A percentile compares a stretch with the other conserved stretches of the same genome.
phyloP scores from a whole-genome alignment of 1,140 invertebrate species.

The Adoxophyes honmai region DNA sequence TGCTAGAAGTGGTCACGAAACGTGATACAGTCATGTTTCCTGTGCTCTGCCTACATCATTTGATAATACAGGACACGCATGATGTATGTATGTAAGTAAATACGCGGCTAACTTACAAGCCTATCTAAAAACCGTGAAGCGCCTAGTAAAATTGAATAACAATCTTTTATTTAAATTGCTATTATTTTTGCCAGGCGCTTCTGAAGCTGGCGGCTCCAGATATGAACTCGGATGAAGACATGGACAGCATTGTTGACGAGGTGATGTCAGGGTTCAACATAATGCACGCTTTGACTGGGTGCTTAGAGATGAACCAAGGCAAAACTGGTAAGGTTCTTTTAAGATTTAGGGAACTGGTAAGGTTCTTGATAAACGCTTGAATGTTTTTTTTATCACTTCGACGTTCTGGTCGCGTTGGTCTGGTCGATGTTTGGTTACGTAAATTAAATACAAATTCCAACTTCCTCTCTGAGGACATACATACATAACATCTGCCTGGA shows the following conservation, averaged over 20 bases:
- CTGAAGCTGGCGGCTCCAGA: conserved; percentile 61
- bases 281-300: conserved; percentile 54
- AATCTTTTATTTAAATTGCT: conserved; percentile 38
- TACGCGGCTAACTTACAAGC: too few species aligned
- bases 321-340: conserved; percentile 27
- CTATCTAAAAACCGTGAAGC: too few species aligned
- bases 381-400: not conserved
- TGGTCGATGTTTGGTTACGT: too few species aligned
- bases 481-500: too few species aligned
- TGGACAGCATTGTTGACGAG: conserved; percentile 44
- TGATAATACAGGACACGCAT: too few species aligned
- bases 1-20: too few species aligned
- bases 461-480: too few species aligned
- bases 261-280: conserved; percentile 44
- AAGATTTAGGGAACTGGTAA: not conserved
- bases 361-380: conserved; percentile 13
- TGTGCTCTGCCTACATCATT: too few species aligned
- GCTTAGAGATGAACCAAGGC: conserved; percentile 39
- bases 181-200: conserved; percentile 56
- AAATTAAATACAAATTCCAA: too few species aligned
- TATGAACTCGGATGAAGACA: conserved; percentile 53
- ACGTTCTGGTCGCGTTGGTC: too few species aligned
- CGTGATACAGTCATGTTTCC: too few species aligned
- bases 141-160: conserved; percentile 30
- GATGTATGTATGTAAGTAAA: too few species aligned